Evolutionary conservation across 2,113 vertebrate species (phyloP).

Genomic region (Nibea coibor): DNA sequence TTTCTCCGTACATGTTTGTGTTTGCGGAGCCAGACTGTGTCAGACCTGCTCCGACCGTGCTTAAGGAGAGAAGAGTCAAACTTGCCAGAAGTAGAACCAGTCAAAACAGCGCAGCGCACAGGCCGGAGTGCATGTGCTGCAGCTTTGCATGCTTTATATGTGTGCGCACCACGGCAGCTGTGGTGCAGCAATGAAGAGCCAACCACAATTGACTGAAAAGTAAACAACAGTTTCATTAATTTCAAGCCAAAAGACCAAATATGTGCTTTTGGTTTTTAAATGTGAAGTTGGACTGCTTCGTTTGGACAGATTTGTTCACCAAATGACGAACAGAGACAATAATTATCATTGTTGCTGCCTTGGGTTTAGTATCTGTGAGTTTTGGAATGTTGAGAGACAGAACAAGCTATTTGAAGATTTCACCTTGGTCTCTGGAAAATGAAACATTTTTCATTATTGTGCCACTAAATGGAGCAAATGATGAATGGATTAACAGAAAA

Average conservation of each 20-base stretch:
- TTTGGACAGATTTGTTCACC: not conserved
- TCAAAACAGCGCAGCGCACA: not conserved
- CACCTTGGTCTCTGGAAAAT: conserved; percentile 2
- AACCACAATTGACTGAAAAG: not conserved
- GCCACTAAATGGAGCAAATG: not conserved
- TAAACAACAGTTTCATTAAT: not conserved
- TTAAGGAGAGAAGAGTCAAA: conserved; percentile 28
- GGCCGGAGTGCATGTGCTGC: not conserved
- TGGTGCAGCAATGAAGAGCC: not conserved
- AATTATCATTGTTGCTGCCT: not conserved
- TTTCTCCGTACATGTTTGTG: conserved; percentile 19
- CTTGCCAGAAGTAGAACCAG: conserved; percentile 22
- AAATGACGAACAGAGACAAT: not conserved
- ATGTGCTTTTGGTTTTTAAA: not conserved
- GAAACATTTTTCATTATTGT: not conserved
- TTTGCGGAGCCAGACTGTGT: conserved; percentile 28
- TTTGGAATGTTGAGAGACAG: not conserved
- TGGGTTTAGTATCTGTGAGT: conserved; percentile 10
- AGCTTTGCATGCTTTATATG: conserved; percentile 6
- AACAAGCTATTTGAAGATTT: not conserved
- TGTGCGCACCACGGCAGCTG: no score
- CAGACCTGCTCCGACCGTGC: conserved; percentile 39
- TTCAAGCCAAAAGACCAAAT: not conserved
- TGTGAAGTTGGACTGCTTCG: not conserved
- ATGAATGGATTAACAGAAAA: not conserved